Evolutionary conservation across 2,113 vertebrate species (phyloP).

Genomic region (Trachemys scripta): DNA sequence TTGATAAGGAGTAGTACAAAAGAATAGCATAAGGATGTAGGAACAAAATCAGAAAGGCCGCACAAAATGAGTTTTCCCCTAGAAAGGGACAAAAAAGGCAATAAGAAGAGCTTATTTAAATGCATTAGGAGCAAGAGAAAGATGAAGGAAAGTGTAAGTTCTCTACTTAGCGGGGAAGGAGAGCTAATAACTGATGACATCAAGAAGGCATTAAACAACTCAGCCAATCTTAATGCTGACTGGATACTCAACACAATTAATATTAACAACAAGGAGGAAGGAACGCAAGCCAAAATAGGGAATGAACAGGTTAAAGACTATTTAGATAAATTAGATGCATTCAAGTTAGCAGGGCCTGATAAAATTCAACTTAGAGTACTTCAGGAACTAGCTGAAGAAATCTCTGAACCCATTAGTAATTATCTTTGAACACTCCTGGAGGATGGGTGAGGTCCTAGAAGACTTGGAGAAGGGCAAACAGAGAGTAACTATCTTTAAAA

Average conservation of each 20-base stretch:
- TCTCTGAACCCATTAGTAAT: too few relatives aligned
- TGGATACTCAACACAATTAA: neutral
- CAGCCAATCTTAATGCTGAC: neutral
- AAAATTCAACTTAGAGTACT: too few relatives aligned
- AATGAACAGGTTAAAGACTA: neutral
- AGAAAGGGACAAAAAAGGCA: neutral
- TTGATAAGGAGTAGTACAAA: neutral
- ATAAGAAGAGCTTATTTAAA: neutral
- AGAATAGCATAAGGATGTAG: neutral
- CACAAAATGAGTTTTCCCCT: neutral
- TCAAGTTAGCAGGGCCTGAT: neutral
- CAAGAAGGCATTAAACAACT: too few relatives aligned
- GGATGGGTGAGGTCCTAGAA: too few relatives aligned
- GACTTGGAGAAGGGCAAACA: too few relatives aligned
- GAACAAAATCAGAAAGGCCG: neutral
- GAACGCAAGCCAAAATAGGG: neutral
- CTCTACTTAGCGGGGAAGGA: neutral
- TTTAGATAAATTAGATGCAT: neutral
- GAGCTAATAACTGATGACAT: neutral
- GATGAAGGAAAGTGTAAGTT: neutral
- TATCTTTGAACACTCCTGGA: too few relatives aligned
- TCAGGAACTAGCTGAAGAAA: too few relatives aligned
- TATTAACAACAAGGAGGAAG: neutral
- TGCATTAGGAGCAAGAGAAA: neutral
- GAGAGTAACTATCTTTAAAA: too few relatives aligned